These are phyloP conservation scores for Kradibia gibbosae DNA, from an alignment of 1,140 invertebrate genomes.

Conservation along the genomic window DNA sequence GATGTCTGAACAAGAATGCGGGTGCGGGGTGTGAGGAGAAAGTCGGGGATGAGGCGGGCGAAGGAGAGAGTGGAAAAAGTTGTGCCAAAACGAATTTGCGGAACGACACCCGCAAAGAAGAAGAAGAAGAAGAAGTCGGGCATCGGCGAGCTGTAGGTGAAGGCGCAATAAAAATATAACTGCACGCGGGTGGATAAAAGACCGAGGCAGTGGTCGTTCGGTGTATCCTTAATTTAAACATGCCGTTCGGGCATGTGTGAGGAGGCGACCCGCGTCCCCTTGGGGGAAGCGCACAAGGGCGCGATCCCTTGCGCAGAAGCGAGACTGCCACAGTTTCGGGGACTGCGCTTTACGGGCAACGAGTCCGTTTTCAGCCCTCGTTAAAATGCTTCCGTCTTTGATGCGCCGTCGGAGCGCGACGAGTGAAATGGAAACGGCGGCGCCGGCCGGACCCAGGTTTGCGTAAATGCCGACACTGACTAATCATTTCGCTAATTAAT, in stretches of 20 bases:
- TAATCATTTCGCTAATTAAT: conserved; percentile 69
- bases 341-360: neutral
- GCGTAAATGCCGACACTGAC: conserved; percentile 51
- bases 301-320: no score
- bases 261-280: conserved; percentile 28
- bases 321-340: no score
- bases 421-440: conserved; percentile 9
- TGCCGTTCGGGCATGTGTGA: conserved; percentile 36
- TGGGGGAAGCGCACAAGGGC: neutral
- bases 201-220: neutral
- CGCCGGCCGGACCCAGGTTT: conserved; percentile 18
- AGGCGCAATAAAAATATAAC: conserved; percentile 2
- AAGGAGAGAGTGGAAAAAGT: neutral
- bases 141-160: no score
- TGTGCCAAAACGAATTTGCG: conserved; percentile 24
- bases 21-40: neutral
- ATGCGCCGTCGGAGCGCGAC: neutral
- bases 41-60: neutral
- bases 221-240: conserved; percentile 43
- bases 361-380: conserved; percentile 53
- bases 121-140: neutral
- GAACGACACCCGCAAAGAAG: neutral
- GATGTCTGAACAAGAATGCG: neutral
- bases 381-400: conserved; percentile 63
- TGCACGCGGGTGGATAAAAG: neutral